Percentiles rank a stretch among this genome's conserved stretches.
Evolutionary conservation across 2,113 vertebrate genomes (phyloP).

Genomic region (Solenodon paradoxus): DNA sequence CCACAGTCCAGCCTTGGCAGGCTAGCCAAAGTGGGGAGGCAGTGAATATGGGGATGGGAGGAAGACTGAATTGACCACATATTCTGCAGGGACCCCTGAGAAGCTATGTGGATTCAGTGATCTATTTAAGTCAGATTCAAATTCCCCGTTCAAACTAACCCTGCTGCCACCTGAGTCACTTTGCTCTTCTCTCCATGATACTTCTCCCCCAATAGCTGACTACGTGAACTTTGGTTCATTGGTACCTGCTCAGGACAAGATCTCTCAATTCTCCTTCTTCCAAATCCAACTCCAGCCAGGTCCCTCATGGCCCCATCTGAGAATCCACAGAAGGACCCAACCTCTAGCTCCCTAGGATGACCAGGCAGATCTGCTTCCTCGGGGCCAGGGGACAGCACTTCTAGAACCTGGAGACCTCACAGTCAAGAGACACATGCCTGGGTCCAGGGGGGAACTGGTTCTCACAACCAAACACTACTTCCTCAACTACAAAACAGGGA

Average conservation of each 20-base stretch:
- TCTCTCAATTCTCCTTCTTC: background rate
- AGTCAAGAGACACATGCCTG: background rate
- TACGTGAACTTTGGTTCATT: background rate
- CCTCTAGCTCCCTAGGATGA: rapidly evolving
- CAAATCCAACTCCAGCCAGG: background rate
- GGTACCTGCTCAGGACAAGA: background rate
- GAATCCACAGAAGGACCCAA: background rate
- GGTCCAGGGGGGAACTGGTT: background rate
- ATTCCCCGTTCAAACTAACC: background rate
- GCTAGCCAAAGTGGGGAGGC: rapidly evolving
- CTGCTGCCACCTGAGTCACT: background rate
- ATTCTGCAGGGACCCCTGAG: background rate
- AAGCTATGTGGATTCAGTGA: background rate
- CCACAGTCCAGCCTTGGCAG: rapidly evolving
- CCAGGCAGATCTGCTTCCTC: background rate
- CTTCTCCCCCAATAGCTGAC: background rate
- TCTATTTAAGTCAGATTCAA: background rate
- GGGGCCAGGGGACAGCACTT: too few species aligned
- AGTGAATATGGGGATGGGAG: background rate
- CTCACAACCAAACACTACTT: background rate
- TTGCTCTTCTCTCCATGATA: rapidly evolving
- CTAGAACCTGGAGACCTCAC: background rate
- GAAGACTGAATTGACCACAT: background rate
- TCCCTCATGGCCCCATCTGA: rapidly evolving
- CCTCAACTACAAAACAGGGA: background rate